Percentiles rank a stretch among this genome's conserved stretches.
Conservation (phyloP, 2,888 invertebrate species). For the Cryptosula pallasiana region DNA sequence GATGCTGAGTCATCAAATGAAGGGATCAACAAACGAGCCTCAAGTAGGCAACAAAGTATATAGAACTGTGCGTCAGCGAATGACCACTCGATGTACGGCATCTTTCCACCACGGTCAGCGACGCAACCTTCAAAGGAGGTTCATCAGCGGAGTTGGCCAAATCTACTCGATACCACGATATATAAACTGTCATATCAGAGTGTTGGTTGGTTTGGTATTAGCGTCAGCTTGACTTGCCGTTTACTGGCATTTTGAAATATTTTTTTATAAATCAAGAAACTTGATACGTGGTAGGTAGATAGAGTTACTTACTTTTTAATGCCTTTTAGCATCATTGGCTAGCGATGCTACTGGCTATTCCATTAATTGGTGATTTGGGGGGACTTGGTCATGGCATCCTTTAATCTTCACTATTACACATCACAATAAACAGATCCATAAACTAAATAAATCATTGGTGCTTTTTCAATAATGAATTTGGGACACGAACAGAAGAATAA, state of each 20-base stretch:
- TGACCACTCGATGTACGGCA: conserved; percentile 5
- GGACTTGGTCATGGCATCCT: too few species aligned
- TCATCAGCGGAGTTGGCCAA: conserved; percentile 17
- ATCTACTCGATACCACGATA: conserved; percentile 1
- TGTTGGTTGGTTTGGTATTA: too few species aligned
- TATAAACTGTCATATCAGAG: too few species aligned
- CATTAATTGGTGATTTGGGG: neutral
- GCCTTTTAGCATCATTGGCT: too few species aligned
- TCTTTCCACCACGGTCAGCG: conserved; percentile 19
- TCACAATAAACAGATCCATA: conserved; percentile 16
- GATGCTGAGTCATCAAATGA: conserved; percentile 21
- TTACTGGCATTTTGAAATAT: too few species aligned
- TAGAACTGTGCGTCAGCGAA: conserved; percentile 16
- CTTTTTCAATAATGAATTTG: neutral
- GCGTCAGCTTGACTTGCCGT: too few species aligned
- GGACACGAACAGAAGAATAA: neutral
- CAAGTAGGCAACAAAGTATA: conserved; percentile 24
- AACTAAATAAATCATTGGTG: neutral
- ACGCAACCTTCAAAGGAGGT: neutral
- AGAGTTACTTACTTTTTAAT: neutral
- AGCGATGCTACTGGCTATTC: neutral
- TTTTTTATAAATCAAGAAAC: too few species aligned
- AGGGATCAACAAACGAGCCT: conserved; percentile 16
- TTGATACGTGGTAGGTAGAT: neutral
- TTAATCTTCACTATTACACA: too few species aligned